These are phyloP conservation scores for Eupsittula cactorum DNA, from an alignment of 2,113 vertebrate species.

Conservation along the genomic window DNA sequence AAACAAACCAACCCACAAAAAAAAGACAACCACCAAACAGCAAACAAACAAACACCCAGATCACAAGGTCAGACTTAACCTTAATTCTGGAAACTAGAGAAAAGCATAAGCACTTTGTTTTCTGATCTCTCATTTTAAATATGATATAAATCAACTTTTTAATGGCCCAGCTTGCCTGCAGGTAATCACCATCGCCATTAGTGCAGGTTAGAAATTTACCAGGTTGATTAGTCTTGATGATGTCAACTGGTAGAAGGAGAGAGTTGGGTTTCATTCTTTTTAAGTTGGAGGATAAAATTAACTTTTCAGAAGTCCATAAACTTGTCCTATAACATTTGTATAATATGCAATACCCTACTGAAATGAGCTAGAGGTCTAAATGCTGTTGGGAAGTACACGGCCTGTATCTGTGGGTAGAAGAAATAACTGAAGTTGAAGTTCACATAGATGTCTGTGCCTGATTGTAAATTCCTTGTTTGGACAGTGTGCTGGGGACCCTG, in stretches of 20 bases:
- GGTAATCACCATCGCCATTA: background rate
- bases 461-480: background rate
- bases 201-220: background rate
- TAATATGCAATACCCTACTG: background rate
- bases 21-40: background rate
- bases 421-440: background rate
- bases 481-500: background rate
- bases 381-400: background rate
- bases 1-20: background rate
- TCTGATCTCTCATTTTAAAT: background rate
- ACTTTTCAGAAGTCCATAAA: background rate
- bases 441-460: background rate
- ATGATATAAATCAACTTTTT: background rate
- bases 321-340: background rate
- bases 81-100: background rate
- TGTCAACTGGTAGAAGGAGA: background rate
- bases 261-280: background rate
- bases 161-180: background rate
- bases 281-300: background rate
- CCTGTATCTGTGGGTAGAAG: background rate
- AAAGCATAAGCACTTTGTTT: background rate
- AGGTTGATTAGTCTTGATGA: background rate
- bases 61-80: background rate
- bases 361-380: background rate
- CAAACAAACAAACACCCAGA: background rate